Evolutionary conservation across 2,888 invertebrate species (phyloP), one percentile per base, ranked within the genome.

Genomic region (Microdon myrmicae): DNA sequence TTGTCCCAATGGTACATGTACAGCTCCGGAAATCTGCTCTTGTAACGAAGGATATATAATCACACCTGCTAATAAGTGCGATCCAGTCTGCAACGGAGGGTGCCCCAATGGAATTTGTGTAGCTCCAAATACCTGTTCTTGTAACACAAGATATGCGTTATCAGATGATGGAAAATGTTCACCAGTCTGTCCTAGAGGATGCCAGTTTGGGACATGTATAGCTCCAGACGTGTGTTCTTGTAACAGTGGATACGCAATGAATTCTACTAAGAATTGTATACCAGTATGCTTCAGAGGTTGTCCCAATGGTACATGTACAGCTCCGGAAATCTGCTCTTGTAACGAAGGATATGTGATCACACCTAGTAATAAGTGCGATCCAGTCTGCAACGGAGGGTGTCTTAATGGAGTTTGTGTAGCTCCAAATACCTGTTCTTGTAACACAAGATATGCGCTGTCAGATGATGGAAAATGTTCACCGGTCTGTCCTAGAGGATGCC

Each of bases 381-480:
- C 58, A 60, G 23, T 71, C 41, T 82, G 81, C 56, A 45, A 70
- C n/a, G 10, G 28, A 16, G 79, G 79, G 25, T 85, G 85, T 71
- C 7, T 29, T 6, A 82, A 83, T 45, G 85, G 84, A 17, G 79
- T 79, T 28, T 86, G 86, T 71, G 80, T 82, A 1, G 82, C 81
- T 1, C 83, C 85, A 1, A 82, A 83, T 59, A 74, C 79, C 1
- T 86, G 86, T 72, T 76, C 74, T 13, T 86, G 86, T 69, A 73
- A 76, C n/a, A 69, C 76, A 4, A 85, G 84, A 1, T 84, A 76
- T 68, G 72, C 73, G 9, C 75, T 76, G 47, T 75, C 82, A 0
- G 77, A 81, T 60, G 9, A 3, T 12, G 16, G 16, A 25, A 39
- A 37, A 37, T 73, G 73, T 47, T 32, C 56, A 14, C 71, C 71